A percentile compares a stretch with the other conserved stretches of the same genome.
Conservation (phyloP, 2,888 invertebrate genomes). For the Andrena hattorfiana region DNA sequence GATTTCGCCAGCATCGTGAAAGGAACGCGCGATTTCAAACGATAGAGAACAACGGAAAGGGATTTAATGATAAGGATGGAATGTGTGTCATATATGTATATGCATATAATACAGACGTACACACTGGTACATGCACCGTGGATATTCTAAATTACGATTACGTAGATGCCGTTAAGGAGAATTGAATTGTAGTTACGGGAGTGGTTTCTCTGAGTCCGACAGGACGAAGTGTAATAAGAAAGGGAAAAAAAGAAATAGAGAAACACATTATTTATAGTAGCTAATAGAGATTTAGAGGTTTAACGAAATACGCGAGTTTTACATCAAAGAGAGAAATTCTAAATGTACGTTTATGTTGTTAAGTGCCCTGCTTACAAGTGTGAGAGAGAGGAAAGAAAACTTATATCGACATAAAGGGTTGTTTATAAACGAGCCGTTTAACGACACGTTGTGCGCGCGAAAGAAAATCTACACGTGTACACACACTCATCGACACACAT, state of each 20-base stretch:
- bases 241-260: neutral
- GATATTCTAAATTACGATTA: constrained; percentile 80
- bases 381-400: constrained; percentile 30
- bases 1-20: neutral
- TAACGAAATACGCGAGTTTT: constrained; percentile 53
- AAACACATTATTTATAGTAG: constrained; percentile 56
- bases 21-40: neutral
- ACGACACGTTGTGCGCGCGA: constrained; percentile 50
- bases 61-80: constrained; percentile 55
- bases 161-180: constrained; percentile 68
- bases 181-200: constrained; percentile 70
- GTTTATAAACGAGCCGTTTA: constrained; percentile 34
- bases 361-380: constrained; percentile 62
- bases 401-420: constrained; percentile 34
- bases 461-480: constrained; percentile 44
- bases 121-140: constrained; percentile 40
- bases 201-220: constrained; percentile 63
- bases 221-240: constrained; percentile 47
- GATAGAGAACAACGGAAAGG: constrained; percentile 29
- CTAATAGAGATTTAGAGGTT: constrained; percentile 59
- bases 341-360: constrained; percentile 71
- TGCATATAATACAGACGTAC: constrained; percentile 35
- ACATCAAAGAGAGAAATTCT: constrained; percentile 66
- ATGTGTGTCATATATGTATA: constrained; percentile 45
- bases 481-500: constrained; percentile 54